Evolutionary conservation across 1,140 invertebrate genomes (phyloP).

Genomic region (Colletes gigas): DNA sequence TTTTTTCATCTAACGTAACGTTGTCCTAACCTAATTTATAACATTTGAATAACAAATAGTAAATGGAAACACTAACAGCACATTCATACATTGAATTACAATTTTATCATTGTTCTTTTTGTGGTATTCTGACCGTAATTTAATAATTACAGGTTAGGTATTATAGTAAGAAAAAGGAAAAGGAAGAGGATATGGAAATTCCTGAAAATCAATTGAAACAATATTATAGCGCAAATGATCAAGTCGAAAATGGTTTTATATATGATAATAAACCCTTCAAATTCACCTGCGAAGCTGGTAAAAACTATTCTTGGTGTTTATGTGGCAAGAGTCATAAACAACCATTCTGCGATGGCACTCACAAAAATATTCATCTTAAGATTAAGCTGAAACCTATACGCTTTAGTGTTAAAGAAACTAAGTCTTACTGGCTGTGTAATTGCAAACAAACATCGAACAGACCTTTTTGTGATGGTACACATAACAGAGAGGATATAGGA

Average conservation of each 20-base stretch:
- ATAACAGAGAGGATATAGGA: constrained; percentile 88
- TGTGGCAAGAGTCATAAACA: constrained; percentile 96
- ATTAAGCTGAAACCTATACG: constrained; percentile 88
- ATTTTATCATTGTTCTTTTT: not conserved
- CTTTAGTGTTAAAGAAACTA: constrained; percentile 93
- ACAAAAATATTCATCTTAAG: constrained; percentile 89
- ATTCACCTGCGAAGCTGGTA: constrained; percentile 87
- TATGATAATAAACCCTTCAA: constrained; percentile 96
- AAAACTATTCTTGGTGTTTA: constrained; percentile 96
- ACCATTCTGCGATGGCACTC: constrained; percentile 97
- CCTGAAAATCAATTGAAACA: constrained; percentile 85
- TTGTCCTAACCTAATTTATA: not conserved
- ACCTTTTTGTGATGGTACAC: constrained; percentile 99
- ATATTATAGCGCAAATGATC: constrained; percentile 83
- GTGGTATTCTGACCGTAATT: not conserved
- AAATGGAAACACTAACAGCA: no score
- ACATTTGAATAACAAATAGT: not conserved
- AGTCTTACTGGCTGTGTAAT: constrained; percentile 98
- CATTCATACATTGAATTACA: not conserved
- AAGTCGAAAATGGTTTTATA: constrained; percentile 86
- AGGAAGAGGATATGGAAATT: constrained; percentile 78
- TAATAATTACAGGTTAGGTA: constrained; percentile 33
- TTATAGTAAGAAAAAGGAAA: constrained; percentile 37
- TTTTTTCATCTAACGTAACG: not conserved
- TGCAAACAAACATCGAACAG: constrained; percentile 97